phyloP scores from a whole-genome alignment of 2,797 vertebrate genomes.

The Poecile montanus region DNA sequence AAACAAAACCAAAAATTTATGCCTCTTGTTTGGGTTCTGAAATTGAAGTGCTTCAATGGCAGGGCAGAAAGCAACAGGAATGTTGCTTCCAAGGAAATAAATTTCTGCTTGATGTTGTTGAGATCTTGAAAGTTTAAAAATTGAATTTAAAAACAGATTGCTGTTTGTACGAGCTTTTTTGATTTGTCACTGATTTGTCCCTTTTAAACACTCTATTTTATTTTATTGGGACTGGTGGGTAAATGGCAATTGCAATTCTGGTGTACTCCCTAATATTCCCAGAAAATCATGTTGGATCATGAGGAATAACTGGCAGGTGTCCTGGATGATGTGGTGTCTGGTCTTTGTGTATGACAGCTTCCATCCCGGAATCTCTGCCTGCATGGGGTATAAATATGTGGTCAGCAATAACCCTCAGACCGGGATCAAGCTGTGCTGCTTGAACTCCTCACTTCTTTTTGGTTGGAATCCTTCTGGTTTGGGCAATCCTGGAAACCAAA shows the following conservation, averaged over 20 bases:
- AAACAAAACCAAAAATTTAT: not conserved
- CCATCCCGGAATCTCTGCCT: not conserved
- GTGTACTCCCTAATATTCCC: slow-evolving; percentile 3
- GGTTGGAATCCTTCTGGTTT: not conserved
- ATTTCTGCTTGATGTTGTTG: not conserved
- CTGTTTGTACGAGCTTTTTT: not conserved
- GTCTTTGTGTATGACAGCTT: not conserved
- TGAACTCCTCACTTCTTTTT: not conserved
- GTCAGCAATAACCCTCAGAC: not conserved
- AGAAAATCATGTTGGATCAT: not conserved
- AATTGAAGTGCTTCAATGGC: not conserved
- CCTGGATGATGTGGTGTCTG: slow-evolving; percentile 22
- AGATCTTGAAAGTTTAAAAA: not conserved
- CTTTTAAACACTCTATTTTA: not conserved
- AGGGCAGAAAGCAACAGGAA: not conserved
- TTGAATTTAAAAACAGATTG: not conserved
- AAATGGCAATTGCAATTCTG: not conserved
- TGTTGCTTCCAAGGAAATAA: accelerated
- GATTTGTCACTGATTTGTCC: not conserved
- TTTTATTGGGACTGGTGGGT: not conserved
- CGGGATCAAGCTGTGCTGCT: not conserved
- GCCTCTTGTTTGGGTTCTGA: not conserved
- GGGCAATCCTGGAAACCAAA: accelerated
- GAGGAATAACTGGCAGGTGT: not conserved
- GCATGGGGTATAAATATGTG: not conserved